Base-by-base conservation (phyloP, 1,140 invertebrate species). In the Dendroctonus valens region DNA sequence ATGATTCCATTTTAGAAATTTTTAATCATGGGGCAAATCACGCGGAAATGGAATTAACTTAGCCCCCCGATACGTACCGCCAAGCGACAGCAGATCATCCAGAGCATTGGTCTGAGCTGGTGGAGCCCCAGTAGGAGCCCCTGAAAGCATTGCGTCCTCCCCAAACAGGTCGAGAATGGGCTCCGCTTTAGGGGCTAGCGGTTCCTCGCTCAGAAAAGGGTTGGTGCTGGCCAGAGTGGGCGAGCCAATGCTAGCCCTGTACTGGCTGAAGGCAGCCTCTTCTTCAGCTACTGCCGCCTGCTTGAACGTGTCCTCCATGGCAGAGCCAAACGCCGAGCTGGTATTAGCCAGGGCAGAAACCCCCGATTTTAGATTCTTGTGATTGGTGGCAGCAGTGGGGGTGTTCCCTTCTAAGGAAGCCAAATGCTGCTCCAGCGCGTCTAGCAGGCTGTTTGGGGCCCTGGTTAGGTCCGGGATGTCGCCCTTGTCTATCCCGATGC, bases 391-490 rank as follows among this genome's bases (percentile, higher is more conserved):
- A 11, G 91, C 87, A 6, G 91, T 93, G 46, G 91, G 91, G 26
- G 91, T 93, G 75, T 92, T 93, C 57, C 95, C 96, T 80, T 99
- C 97, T 49, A 99, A 79, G 0, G 92, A 89, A 38, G 90, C 92
- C 55, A 99, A 85, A 82, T 99, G 97, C 69, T 96, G 92, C 78
- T 99, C 98, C 57, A 99, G 82, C 0, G 98, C 97, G 81, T 99
- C 97, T 61, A 99, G 81, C 49, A 99, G 83, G 81, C 96, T 98
- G 78, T 96, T 97, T 0, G 97, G 98, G n/a, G 97, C 96, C 85
- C 97, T 97, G 5, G 96, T 98, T 66, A 99, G 85, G 82, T 99
- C 97, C 49, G 97, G 97, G 81, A 99, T 99, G 75, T 99, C 97
- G 49, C 96, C 96, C 82, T 97, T 98, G 80, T 99, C 97, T 78